Base-by-base conservation (phyloP, 1,140 invertebrate species). In the Lucilia sericata region DNA sequence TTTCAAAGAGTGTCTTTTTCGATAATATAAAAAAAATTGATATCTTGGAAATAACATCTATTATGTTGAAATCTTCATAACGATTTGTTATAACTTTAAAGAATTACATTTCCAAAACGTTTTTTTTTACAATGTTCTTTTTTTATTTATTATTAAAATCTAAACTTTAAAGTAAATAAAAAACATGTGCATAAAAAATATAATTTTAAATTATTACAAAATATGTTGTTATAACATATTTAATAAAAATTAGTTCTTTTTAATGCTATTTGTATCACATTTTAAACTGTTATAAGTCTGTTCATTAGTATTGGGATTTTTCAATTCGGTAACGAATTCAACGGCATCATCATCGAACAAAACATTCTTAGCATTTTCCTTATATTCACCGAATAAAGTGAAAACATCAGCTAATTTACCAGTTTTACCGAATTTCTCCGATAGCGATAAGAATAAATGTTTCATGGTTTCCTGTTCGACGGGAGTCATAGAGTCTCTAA, bases 391-490 rank as follows among this genome's bases (percentile, higher is more conserved):
- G 51, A 91, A 91, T 21, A 91, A 74, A 0, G 85, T 85, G 76
- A 91, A 91, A 2, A 91, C 90, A 87, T 91, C 89, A 25, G 88
- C 85, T 34, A 88, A 51, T 83, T 89, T 90, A 84, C 88, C 87
- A 1, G 36, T 82, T 36, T 85, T 86, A 10, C 90, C 90, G 12
- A 91, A 91, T 65, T 88, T 87, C 17, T 87, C 86, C n/a, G 90
- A 89, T 42, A 91, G 85, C 21, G 87, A 82, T 0, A 87, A 80
- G 80, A 91, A 91, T 74, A 89, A 85, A 81, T 91, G 90, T 84
- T 88, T 90, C 12, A 91, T 84, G 14, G 87, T 90, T 34, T 91
- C 88, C 85, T 88, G 85, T 80, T 91, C 88, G 14, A 89, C 86
- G 8, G 82, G 9, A 7, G 85, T 87, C 84, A 86, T 86, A 19